These are phyloP conservation scores for Pseudonaja textilis DNA, from an alignment of 2,113 vertebrate genomes.

Conservation along the genomic window DNA sequence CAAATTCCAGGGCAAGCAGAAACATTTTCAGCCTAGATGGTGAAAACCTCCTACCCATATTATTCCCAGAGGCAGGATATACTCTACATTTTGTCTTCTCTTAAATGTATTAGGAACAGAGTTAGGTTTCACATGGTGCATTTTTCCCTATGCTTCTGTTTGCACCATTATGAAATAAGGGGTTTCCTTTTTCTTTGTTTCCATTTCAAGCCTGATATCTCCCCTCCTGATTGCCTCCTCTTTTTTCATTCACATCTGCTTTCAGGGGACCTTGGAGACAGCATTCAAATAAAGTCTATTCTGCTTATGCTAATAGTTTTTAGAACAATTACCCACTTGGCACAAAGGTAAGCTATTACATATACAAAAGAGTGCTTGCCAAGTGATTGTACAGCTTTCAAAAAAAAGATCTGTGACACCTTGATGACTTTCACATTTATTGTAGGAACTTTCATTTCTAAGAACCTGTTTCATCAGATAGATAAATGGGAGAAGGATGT, in stretches of 20 bases:
- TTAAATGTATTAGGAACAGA: conserved; percentile 63
- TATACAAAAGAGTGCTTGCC: not conserved
- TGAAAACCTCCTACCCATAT: conserved; percentile 60
- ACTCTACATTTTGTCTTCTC: conserved; percentile 59
- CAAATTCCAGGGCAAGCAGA: conserved; percentile 59
- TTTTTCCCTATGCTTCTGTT: conserved; percentile 68
- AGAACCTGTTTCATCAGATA: not conserved
- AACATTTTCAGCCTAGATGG: conserved; percentile 57
- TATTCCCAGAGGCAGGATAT: conserved; percentile 66
- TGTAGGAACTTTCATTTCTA: not conserved
- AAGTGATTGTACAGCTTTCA: too few relatives aligned
- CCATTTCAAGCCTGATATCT: conserved; percentile 30
- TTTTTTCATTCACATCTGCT: conserved; percentile 47
- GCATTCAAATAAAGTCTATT: conserved; percentile 52
- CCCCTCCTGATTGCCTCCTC: conserved; percentile 24
- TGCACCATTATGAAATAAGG: conserved; percentile 68
- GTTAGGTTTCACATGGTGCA: conserved; percentile 63
- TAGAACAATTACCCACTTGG: not conserved
- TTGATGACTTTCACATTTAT: not conserved
- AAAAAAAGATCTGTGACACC: not conserved
- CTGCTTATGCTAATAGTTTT: conserved; percentile 40
- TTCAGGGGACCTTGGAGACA: conserved; percentile 47
- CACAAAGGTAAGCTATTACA: not conserved
- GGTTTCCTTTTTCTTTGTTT: conserved; percentile 67
- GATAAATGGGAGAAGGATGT: not conserved